phyloP scores from a whole-genome alignment of 2,797 vertebrate species.

The Mus minutoides region DNA sequence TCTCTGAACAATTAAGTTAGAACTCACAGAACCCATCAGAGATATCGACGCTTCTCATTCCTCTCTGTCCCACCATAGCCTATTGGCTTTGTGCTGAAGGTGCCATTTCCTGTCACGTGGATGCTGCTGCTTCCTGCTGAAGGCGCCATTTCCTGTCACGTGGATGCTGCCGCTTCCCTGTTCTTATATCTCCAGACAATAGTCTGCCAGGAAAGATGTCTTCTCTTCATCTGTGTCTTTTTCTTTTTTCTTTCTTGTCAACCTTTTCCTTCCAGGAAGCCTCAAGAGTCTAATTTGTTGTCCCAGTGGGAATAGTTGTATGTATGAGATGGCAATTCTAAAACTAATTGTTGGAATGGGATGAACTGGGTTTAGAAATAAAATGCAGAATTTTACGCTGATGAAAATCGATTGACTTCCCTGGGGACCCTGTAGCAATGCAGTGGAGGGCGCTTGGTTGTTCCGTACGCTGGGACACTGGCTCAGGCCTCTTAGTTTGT shows the following conservation, averaged over 20 bases:
- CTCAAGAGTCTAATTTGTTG: neutral
- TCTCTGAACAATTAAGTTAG: neutral
- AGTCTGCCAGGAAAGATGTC: neutral
- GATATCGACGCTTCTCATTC: neutral
- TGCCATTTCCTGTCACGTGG: too few relatives aligned
- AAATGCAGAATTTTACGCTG: constrained; percentile 10
- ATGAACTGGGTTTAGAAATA: neutral
- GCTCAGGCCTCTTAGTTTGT: neutral
- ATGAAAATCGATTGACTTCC: neutral
- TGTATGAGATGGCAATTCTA: neutral
- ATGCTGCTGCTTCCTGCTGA: neutral
- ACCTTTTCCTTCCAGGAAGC: neutral
- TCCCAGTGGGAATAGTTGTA: neutral
- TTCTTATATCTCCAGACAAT: neutral
- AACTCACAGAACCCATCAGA: neutral
- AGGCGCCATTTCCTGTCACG: too few relatives aligned
- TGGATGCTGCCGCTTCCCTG: neutral
- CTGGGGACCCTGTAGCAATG: neutral
- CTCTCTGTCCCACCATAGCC: neutral
- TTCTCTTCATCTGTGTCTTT: constrained; percentile 11
- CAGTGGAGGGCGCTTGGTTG: neutral
- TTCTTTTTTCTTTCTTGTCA: constrained; percentile 16
- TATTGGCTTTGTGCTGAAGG: neutral
- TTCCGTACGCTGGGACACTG: neutral
- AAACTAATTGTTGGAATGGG: constrained; percentile 1